Evolutionary conservation across 2,113 vertebrate species (phyloP).

Genomic region (Phylloscopus trochiloides): DNA sequence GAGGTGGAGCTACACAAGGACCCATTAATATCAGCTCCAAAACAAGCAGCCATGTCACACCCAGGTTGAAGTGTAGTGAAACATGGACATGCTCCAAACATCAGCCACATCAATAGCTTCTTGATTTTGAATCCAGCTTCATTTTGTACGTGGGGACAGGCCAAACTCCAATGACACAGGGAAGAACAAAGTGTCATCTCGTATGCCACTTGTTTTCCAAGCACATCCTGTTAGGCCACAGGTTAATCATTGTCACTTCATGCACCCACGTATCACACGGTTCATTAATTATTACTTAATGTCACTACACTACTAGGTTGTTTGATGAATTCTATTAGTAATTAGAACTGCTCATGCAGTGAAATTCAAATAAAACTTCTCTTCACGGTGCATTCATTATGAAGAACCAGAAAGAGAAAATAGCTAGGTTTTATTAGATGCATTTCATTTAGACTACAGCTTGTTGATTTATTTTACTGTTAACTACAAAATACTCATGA

Average conservation of each 20-base stretch:
- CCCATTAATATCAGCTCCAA: neutral
- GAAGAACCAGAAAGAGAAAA: neutral
- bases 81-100: neutral
- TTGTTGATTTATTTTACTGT: neutral
- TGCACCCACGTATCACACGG: neutral
- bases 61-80: neutral
- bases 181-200: neutral
- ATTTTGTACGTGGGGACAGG: neutral
- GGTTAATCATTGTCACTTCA: slow-evolving; percentile 25
- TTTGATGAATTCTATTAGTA: slow-evolving; percentile 15
- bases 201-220: neutral
- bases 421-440: neutral
- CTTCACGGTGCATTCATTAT: neutral
- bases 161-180: neutral
- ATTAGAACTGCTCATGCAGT: neutral
- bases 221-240: neutral
- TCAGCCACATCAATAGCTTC: neutral
- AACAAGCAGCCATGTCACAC: neutral
- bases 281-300: slow-evolving; percentile 47
- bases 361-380: neutral
- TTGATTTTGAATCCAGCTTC: neutral
- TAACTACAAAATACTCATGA: neutral
- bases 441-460: neutral
- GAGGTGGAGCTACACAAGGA: neutral
- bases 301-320: neutral